Base-by-base conservation (phyloP, 2,888 invertebrate species). In the Pseudococcus longispinus region DNA sequence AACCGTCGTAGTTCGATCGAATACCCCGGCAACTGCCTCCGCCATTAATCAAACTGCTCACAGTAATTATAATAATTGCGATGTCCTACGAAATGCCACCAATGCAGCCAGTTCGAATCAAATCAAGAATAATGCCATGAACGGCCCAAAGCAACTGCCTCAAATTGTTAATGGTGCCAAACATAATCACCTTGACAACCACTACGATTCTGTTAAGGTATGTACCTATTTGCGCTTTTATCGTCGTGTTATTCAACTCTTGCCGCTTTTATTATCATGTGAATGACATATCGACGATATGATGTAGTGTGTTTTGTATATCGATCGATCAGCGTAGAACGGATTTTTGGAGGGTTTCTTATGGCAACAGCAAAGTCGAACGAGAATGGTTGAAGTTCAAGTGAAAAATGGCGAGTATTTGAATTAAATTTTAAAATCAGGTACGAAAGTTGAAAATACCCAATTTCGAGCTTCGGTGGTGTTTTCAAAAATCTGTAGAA, bases 71-170 rank as follows among this genome's bases (percentile, higher is more conserved):
- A 86, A 80, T 51, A 46, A 44, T 77, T 46, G 55, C 80, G 55
- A 44, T 51, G 55, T 32, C 26, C 80, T 77, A 3, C 32, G 77
- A 80, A 80, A 80, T 42, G 84, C 84, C 26, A 37, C 51, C 29
- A 83, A 83, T 32, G 8, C n/a, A 84, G n/a, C 51, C 18, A 51
- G 9, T 51, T 3, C 84, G 18, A 84, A 65, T 42, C 84, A 84
- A 37, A 23, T 55, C n/a, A 55, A 60, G 32, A 86, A 32, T 20
- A 86, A 86, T 46, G 86, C 80, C 2, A 86, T 77, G 80, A 86
- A 86, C 37, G 86, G 86, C n/a, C 86, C 86, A 15, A 86, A 86
- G 51, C 86, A 86, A 86, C 32, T 86, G 51, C 86, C 86, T 6
- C 84, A 84, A 60, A 26, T 77, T 51, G 32, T 80, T 2, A 86